Evolutionary conservation across 2,888 invertebrate species (phyloP), one percentile per base, ranked within the genome.

Genomic region (Chrysolina americana): DNA sequence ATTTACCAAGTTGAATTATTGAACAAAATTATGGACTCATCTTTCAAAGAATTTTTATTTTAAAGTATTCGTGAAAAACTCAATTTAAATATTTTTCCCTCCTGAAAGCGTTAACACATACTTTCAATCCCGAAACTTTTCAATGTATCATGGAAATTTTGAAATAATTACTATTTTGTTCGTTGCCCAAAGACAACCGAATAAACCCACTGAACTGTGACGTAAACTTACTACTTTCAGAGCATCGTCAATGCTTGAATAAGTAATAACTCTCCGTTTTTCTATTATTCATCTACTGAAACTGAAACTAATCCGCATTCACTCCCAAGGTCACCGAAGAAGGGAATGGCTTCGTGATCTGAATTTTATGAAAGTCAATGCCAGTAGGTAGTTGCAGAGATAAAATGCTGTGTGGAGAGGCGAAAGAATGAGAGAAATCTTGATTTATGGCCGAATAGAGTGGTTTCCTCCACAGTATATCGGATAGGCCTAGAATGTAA

Each of bases 291-390:
- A 59, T 59, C 28, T 59, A 59, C 36, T 59, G 65, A 68, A 68
- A 68, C 53, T 36, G 50, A 50, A 70, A 64, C 50, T 36, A 70
- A 64, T 65, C 48, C 63, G 48, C 64, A 50, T 70, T 70, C 70
- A 70, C 70, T 70, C 17, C 48, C 70, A 70, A 70, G 53, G 70
- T 64, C 65, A n/a, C 56, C 23, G 65, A 65, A 41, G 44, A 65
- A 44, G 71, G 71, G 65, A 71, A 41, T 47, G 65, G 65, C 17
- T 44, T 53, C 50, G 53, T 53, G 53, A 41, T 53, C 68, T 68
- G 68, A 68, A 68, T 68, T 53, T 68, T 53, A 68, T 65, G 71
- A 71, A 71, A 71, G 71, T 71, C 71, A 71, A 64, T 65, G 71
- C 56, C 65, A 65, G 53, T 28, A n/a, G 23, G 53, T 28, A n/a